phyloP scores from a whole-genome alignment of 2,888 invertebrate species.

The Drosophila lutescens region DNA sequence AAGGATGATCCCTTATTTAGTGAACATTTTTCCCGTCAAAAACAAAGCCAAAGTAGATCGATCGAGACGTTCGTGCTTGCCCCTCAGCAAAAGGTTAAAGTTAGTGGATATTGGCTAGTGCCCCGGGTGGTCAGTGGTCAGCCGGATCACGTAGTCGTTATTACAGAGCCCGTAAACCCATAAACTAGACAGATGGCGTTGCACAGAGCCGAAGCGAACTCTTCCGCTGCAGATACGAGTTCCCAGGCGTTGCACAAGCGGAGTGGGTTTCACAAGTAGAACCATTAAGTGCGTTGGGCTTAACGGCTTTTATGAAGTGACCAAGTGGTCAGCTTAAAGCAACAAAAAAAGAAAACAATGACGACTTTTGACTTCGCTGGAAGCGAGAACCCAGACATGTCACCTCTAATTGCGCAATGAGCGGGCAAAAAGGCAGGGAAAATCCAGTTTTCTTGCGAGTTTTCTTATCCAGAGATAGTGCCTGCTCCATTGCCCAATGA shows the following conservation, averaged over 20 bases:
- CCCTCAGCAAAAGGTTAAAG: slow-evolving; percentile 9
- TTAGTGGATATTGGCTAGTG: slow-evolving; percentile 7
- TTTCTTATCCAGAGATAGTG: slow-evolving; percentile 2
- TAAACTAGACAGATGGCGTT: slow-evolving; percentile 5
- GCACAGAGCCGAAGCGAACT: slow-evolving; percentile 21
- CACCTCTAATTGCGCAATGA: slow-evolving; percentile 53
- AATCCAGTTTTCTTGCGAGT: slow-evolving; percentile 12
- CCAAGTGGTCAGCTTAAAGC: slow-evolving; percentile 9
- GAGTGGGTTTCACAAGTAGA: slow-evolving; percentile 46
- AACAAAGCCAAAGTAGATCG: background rate
- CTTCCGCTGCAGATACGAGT: slow-evolving; percentile 26
- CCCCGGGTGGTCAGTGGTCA: slow-evolving; percentile 23
- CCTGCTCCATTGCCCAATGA: slow-evolving; percentile 31
- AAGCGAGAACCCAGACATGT: slow-evolving; percentile 27
- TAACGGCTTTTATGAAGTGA: slow-evolving; percentile 67
- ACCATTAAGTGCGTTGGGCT: slow-evolving; percentile 64
- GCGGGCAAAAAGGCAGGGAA: slow-evolving; percentile 12
- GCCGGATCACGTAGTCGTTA: slow-evolving; percentile 27
- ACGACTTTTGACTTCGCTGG: slow-evolving; percentile 25
- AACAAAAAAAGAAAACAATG: slow-evolving; percentile 12
- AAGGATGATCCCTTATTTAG: background rate
- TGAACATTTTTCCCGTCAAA: background rate
- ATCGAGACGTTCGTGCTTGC: slow-evolving; percentile 16
- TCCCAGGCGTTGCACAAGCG: slow-evolving; percentile 60
- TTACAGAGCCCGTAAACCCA: slow-evolving; percentile 16